Base-by-base conservation (phyloP, 1,140 invertebrate genomes). In the Leptinotarsa lineolata region DNA sequence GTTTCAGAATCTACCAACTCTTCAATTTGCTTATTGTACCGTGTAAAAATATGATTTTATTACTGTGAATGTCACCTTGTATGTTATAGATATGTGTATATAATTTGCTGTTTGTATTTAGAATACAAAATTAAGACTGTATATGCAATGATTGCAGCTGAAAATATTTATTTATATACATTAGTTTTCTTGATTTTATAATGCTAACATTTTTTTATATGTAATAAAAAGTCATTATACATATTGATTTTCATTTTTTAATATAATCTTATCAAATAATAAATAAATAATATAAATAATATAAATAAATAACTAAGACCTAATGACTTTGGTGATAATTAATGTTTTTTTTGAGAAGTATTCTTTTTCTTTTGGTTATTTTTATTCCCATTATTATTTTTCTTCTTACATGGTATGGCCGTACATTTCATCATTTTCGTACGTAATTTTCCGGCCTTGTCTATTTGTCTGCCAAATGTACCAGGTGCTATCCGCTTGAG, bases 71-170 rank as follows among this genome's bases (percentile, higher is more conserved):
- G 76, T 79, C 73, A 77, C 72, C 75, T 78, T 75, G 73, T 80
- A 76, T 75, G 76, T 77, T 73, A 54, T 54, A 76, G 59, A 70
- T 80, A 68, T 67, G 70, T 79, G 77, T 80, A 80, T 80, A 80
- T 80, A 80, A 73, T 74, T 77, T 77, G 69, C 72, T 78, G 72
- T 79, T 73, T 76, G 75, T 80, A 77, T 74, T 73, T 76, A 74
- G 68, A 68, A 79, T 77, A 80, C 78, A 79, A 79, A 80, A 79
- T 79, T 78, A 78, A 81, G 80, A 81, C 80, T 81, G 80, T 81
- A 81, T 77, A 81, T 79, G 80, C 75, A 76, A 78, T 71, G 78
- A 74, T 74, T 79, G 77, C 75, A 78, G 69, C 58, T 80, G 73
- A 80, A 78, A 75, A 67, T 81, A 81, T 81, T 81, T 80, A 80